phyloP scores from a whole-genome alignment of 2,113 vertebrate genomes.

The Opisthocomus hoazin region DNA sequence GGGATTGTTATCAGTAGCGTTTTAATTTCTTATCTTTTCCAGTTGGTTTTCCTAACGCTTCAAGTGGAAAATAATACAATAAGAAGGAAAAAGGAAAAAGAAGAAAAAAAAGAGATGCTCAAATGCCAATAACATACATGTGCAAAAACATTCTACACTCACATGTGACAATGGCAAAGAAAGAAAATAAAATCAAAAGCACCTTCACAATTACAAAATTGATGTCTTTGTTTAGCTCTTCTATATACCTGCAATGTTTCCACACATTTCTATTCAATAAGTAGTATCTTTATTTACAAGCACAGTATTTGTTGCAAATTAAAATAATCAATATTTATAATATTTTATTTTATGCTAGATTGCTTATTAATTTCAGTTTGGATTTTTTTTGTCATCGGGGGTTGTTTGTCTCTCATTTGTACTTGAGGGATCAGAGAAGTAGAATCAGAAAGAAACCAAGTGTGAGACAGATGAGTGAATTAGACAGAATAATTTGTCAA shows the following conservation, averaged over 20 bases:
- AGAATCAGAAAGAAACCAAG: background rate
- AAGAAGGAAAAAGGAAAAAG: background rate
- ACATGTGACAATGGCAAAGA: background rate
- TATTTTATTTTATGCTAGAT: background rate
- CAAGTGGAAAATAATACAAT: background rate
- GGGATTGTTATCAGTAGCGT: background rate
- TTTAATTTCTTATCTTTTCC: background rate
- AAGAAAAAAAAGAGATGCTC: background rate
- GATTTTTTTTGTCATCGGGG: background rate
- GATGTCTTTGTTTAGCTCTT: background rate
- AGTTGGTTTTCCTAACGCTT: background rate
- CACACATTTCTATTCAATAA: background rate
- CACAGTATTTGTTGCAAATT: background rate
- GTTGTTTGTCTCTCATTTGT: background rate
- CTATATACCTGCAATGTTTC: background rate
- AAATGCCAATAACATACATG: background rate
- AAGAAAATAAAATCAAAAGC: background rate
- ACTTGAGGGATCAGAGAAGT: background rate
- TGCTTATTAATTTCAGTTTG: background rate
- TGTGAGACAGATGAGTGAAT: background rate
- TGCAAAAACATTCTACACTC: background rate
- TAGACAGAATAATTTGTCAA: constrained; percentile 4
- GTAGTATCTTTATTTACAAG: background rate
- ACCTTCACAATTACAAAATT: background rate
- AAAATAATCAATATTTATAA: background rate